These are phyloP conservation scores for Hymenochirus boettgeri DNA, from an alignment of 2,113 vertebrate species.

Conservation along the genomic window DNA sequence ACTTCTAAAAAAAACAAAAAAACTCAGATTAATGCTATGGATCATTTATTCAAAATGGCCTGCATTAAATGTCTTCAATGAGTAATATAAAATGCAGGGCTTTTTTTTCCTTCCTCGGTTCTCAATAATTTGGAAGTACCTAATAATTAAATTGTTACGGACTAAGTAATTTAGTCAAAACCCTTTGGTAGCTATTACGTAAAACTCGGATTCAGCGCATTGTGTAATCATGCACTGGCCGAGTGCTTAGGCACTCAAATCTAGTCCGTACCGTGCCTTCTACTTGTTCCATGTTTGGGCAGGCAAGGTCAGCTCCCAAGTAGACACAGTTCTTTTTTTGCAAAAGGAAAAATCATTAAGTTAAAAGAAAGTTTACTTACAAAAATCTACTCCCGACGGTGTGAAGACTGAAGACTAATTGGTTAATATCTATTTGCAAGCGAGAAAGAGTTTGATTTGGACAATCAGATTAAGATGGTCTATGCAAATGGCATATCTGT, in stretches of 20 bases:
- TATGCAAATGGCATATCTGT: no score
- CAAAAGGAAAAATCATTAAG: not conserved
- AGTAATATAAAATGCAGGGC: constrained; percentile 18
- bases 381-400: no score
- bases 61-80: not conserved
- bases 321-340: constrained; percentile 12
- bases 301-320: constrained; percentile 8
- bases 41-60: constrained; percentile 1
- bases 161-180: constrained; percentile 28
- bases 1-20: not conserved
- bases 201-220: constrained; percentile 34
- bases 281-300: constrained; percentile 10
- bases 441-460: no score
- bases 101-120: constrained; percentile 12
- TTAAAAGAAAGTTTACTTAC: constrained; percentile 24
- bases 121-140: constrained; percentile 37
- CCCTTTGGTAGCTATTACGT: not conserved
- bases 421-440: no score
- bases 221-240: constrained; percentile 75
- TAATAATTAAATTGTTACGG: constrained; percentile 34
- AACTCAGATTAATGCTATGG: not conserved
- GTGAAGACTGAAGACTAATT: no score
- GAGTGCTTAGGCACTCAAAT: constrained; percentile 69
- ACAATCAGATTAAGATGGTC: no score
- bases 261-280: constrained; percentile 40